These are phyloP conservation scores for Rotaria magnacalcarata DNA, from an alignment of 2,888 invertebrate genomes.

Conservation along the genomic window DNA sequence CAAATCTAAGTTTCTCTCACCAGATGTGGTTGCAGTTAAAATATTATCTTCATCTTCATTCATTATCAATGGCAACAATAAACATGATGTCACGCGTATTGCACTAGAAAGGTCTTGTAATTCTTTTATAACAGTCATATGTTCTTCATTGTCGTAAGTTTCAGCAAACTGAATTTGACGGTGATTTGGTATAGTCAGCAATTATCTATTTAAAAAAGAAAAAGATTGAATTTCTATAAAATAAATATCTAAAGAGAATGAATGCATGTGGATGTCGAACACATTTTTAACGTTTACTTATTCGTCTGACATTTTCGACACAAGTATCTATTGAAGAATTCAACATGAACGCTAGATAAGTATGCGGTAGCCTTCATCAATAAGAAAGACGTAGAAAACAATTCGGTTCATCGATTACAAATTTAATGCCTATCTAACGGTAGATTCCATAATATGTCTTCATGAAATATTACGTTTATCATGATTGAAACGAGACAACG, in stretches of 20 bases:
- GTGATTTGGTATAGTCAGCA: constrained; percentile 1
- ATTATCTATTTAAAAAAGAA: background rate
- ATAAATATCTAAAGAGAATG: no score
- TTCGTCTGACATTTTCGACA: no score
- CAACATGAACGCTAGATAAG: no score
- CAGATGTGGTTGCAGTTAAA: background rate
- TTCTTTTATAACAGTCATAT: background rate
- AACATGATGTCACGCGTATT: constrained; percentile 24
- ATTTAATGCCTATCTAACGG: no score
- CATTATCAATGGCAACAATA: constrained; percentile 29
- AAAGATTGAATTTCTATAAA: no score
- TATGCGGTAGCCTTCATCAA: no score
- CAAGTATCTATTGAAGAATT: no score
- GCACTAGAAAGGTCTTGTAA: constrained; percentile 5
- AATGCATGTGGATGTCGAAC: no score
- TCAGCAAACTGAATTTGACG: background rate
- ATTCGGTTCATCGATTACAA: no score
- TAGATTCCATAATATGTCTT: background rate
- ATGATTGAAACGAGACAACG: no score
- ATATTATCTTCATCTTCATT: constrained; percentile 37
- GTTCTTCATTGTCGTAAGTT: background rate
- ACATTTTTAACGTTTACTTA: no score
- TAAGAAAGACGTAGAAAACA: no score
- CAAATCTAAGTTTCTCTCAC: background rate
- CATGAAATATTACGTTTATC: background rate